Evolutionary conservation across 2,113 vertebrate species (phyloP), one percentile per base, ranked within the genome.

Genomic region (Saccopteryx bilineata): DNA sequence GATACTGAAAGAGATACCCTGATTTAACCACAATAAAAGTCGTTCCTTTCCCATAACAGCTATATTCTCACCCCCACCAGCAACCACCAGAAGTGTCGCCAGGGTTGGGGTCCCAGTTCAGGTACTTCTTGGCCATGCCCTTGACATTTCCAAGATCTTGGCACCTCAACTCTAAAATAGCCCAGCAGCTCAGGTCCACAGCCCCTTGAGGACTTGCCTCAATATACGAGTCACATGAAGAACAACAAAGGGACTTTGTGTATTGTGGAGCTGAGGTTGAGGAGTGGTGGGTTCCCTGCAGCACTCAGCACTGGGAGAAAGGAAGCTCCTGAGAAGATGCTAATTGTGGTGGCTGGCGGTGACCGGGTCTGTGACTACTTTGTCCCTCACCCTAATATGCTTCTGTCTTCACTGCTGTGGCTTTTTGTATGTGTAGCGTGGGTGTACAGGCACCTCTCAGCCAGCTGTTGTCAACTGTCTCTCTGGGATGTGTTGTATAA

Each of bases 341-440:
- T n/a, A 11, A 13, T 23, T 39, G 39, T 39, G 39, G 39, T 39
- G 39, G 5, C 1, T 4, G 46, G 46, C 2, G 19, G 60, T 26
- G 18, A 8, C 19, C 1, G 1, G 8, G 10, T 12, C n/a, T 7
- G 5, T 1, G 9, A 28, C 5, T 4, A 17, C n/a, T 24, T 31
- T 72, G 72, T 13, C 23, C 18, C 54, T 28, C 10, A 52, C 61
- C 6, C 23, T 15, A 13, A 26, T 0, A 1, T 17, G 24, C n/a
- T 23, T 79, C 11, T 1, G 0, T 8, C 0, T 0, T 2, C 26
- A 54, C 61, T 23, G 71, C 79, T 12, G 63, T 23, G 13, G 56
- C 48, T 10, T 12, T 54, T 6, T 24, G 28, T 17, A 0, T 0
- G 2, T 3, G 28, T 5, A 9, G 10, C 5, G 18, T 6, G 68